Percentiles rank a stretch among this genome's conserved stretches.
These are phyloP conservation scores for Umimayanthus chanpuru DNA, from an alignment of 92 coral and sea anemone genomes.

Conservation along the genomic window DNA sequence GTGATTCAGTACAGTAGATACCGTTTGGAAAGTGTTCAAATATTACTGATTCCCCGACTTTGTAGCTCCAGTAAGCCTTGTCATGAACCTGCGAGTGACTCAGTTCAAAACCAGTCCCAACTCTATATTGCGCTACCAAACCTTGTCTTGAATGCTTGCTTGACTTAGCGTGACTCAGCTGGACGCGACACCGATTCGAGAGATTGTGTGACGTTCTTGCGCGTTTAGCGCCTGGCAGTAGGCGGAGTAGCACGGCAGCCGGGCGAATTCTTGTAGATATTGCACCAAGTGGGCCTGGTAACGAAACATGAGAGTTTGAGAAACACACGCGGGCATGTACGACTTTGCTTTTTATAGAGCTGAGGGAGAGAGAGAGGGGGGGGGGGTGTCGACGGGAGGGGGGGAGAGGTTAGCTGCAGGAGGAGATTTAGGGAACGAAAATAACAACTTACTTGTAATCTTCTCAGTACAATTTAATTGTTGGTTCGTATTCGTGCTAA, in stretches of 20 bases:
- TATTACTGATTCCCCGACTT: neutral
- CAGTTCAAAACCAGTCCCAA: neutral
- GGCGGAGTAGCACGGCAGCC: conserved; percentile 84
- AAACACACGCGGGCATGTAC: neutral
- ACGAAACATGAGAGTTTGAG: conserved; percentile 6
- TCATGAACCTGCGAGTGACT: neutral
- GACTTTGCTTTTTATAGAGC: neutral
- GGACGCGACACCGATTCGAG: conserved; percentile 79
- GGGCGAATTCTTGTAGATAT: conserved; percentile 81
- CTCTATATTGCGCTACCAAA: conserved; percentile 34
- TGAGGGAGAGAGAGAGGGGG: neutral
- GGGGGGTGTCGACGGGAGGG: neutral
- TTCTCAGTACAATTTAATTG: too few relatives aligned
- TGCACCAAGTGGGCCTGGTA: conserved; percentile 84
- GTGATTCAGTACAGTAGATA: neutral
- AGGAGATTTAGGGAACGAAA: neutral
- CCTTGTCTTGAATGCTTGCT: conserved; percentile 14
- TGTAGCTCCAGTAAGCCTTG: neutral
- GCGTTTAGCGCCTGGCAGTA: conserved; percentile 90
- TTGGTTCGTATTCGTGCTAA: too few relatives aligned
- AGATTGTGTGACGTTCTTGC: conserved; percentile 86
- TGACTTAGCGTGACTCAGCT: conserved; percentile 10
- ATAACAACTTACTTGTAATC: too few relatives aligned
- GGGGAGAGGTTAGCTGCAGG: neutral
- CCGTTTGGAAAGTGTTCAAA: neutral